Evolutionary conservation across 2,113 vertebrate species (phyloP), one percentile per base, ranked within the genome.

Genomic region (Odocoileus virginianus): DNA sequence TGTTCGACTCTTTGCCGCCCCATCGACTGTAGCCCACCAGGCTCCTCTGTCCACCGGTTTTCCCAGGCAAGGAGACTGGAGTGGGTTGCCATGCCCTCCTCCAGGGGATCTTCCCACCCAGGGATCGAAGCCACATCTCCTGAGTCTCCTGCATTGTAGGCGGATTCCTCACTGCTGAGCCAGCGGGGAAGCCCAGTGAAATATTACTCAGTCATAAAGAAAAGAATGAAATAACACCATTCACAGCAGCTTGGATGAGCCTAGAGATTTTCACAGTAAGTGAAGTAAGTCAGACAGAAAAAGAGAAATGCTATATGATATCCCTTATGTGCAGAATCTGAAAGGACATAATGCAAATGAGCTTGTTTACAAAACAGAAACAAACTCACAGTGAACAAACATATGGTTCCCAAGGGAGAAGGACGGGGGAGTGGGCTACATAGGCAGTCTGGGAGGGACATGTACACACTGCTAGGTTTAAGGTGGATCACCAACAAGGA

Each of bases 361-460:
- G 36, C n/a, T 71, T 71, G 36, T 71, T 36, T 36, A 71, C 64
- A 36, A 21, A 71, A 71, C 4, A 36, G 19, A 4, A 71, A 11
- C 64, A 71, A n/a, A 21, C 64, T 71, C 64, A 36, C 33, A 36
- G 64, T 21, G 64, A 36, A 21, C 17, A 21, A 36, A 71, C n/a
- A 5, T 11, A 36, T 0, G 64, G 64, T 21, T 36, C 64, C 64
- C 64, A 21, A 17, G n/a, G 64, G n/a, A 21, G 33, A 67, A 36
- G n/a, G 64, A 21, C 2, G 2, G 4, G 16, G 64, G 17, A 36
- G 64, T 0, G 0, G 64, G 17, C 33, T 71, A 36, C 17, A 2
- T 1, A 67, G n/a, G 64, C 33, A 36, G 64, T 36, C 5, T 36
- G 64, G 8, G 33, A 5, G 33, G 17, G 1, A 19, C 17, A 4